phyloP scores from a whole-genome alignment of 1,140 invertebrate species.

The Caenorhabditis latens region DNA sequence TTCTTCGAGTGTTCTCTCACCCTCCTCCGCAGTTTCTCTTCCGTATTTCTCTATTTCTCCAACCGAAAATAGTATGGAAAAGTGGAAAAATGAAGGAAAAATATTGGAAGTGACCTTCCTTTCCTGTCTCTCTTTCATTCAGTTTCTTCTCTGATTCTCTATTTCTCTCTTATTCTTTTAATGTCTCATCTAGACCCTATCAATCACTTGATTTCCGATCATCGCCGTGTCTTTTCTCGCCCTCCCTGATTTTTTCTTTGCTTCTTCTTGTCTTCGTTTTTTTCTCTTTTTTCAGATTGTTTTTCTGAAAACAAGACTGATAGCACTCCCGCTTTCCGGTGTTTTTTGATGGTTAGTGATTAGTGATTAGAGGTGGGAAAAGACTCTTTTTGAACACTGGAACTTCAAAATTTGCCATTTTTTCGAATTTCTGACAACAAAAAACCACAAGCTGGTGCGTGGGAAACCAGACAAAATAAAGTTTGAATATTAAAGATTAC shows the following conservation, averaged over 20 bases:
- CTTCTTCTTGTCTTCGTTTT: background rate
- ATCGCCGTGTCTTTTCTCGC: conserved; percentile 46
- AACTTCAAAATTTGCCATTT: background rate
- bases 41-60: conserved; percentile 38
- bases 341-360: conserved; percentile 42
- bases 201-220: conserved; percentile 54
- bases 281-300: conserved; percentile 16
- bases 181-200: background rate
- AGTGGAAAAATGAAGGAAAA: background rate
- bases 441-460: too few species aligned
- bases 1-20: conserved; percentile 48
- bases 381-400: background rate
- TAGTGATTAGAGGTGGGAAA: background rate
- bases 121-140: conserved; percentile 2
- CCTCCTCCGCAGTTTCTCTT: conserved; percentile 28
- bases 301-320: background rate
- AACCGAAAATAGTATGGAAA: conserved; percentile 40
- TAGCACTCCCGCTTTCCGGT: background rate
- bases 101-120: conserved; percentile 28
- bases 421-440: background rate
- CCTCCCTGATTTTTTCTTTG: conserved; percentile 12
- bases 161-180: background rate
- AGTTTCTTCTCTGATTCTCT: background rate
- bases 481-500: too few species aligned
- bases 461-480: too few species aligned